Base-by-base conservation (phyloP, 2,113 vertebrate species). In the Delphinapterus leucas region DNA sequence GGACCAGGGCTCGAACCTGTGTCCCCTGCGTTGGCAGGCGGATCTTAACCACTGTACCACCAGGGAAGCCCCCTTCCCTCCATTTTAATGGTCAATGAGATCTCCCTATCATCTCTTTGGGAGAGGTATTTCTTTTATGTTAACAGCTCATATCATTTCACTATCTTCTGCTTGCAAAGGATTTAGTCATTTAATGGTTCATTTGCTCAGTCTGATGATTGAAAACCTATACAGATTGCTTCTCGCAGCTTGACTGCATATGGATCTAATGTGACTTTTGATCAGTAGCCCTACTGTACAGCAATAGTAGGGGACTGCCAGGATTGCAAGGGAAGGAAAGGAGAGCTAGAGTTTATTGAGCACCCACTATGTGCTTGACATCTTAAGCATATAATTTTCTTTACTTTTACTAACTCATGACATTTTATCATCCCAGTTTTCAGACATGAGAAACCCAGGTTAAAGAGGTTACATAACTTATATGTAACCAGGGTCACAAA, bases 401-500 rank as follows among this genome's bases (percentile, higher is more conserved):
- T 97, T 95, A 84, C 81, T 91, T 96, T 82, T 86, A 85, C 86
- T 73, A 93, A 95, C 33, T 65, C 83, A 83, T 55, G 86, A 65
- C 61, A 91, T 97, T 97, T 97, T 74, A 95, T 88, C 85, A 96
- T 83, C 79, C 70, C 58, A 91, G 63, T 65, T 93, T 97, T 96
- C 65, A 90, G 65, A 91, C 73, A 88, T 31, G 21, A 95, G 73
- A 95, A 96, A 81, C 49, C 82, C 84, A 89, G 70, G 83, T 97
- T 55, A 41, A 70, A 97, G 84, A 81, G 8, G 58, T 97, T 98
- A 93, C 0, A 11, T 97, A 97, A 97, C 74, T 93, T 97, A 73
- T 12, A 53, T 53, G 15, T 53, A 53, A 53, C 60, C 67, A 92
- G 89, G 84, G 68, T 83, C 38, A 92, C 67, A 93, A 28, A 93